Evolutionary conservation across 2,888 invertebrate species (phyloP), one percentile per base, ranked within the genome.

Genomic region (Tinea semifulvella): DNA sequence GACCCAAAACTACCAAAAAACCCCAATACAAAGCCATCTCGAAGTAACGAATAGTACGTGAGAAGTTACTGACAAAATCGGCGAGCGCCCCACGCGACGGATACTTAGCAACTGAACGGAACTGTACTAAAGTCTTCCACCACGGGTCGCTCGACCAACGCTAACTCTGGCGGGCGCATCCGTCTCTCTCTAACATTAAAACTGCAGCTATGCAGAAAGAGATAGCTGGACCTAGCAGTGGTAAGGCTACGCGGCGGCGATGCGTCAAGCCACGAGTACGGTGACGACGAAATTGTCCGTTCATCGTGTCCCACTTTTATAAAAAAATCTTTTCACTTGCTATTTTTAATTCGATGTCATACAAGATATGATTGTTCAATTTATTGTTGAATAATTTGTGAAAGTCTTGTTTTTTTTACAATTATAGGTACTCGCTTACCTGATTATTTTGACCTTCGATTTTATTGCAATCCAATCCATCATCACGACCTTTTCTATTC

Each of bases 31-130:
- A 63, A 61, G 65, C 65, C 74, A 75, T 80, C 52, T 49, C 59
- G 61, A 76, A 75, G 63, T 75, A n/a, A 68, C 77, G 79, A 65
- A 74, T 76, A 76, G 73, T n/a, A 26, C 26, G 26, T n/a, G 11
- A 26, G 10, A 58, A 53, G 50, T 49, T 45, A 22, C 47, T 43
- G 42, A 42, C 35, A 46, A 50, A 54, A 48, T 2, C 62, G 51
- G 54, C 72, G 73, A 61, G 54, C 61, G 56, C 50, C 57, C 55
- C 52, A 46, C 40, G 49, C 56, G 53, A 51, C 57, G 54, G 56
- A 54, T 60, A 55, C 53, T 50, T 56, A 56, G 54, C 56, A 65
- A 79, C 79, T 79, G 68, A 65, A 51, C 52, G 49, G 50, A 46
- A 52, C 56, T n/a, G 51, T 58, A 63, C 60, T 66, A 67, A 71